Evolutionary conservation across 2,797 vertebrate species (phyloP), one percentile per base, ranked within the genome.

Genomic region (Hemitrygon akajei): DNA sequence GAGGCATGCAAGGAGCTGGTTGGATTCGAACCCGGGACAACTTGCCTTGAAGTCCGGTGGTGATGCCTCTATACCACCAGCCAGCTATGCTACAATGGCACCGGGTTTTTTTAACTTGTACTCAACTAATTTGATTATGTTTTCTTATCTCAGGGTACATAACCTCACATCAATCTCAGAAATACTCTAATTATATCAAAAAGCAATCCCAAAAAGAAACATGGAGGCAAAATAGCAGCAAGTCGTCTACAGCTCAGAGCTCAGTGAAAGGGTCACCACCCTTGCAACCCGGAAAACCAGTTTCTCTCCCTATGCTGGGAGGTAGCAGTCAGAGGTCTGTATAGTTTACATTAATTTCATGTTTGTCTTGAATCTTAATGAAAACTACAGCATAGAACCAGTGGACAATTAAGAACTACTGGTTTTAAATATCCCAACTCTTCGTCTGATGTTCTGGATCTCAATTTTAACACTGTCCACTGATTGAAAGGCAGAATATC

Each of bases 121-220:
- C 56, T 56, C 47, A 58, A 27, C 27, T 56, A 56, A 25, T 84
- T 84, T 22, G 22, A 84, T 5, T 47, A 27, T 84, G 40, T 56
- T 22, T 84, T 84, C 25, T 91, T 16, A 69, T 69, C 69, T 22
- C 87, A 91, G 87, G 87, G 5, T 91, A 91, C 40, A 91, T 91
- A 20, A 91, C n/a, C 63, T 63, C 60, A 20, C 63, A 2, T 71
- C 60, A 91, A 69, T 91, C 30, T 69, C 87, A 91, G 87, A 91
- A 91, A 34, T 91, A 91, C 87, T 69, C 87, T 5, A n/a, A 91
- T 66, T 66, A 91, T 91, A 60, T 91, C 60, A 20, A 12, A 40
- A 91, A 91, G 58, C n/a, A 71, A 63, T 69, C 60, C 20, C 87
- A 69, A 22, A 91, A 37, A 37, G 34, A 91, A 71, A 71, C n/a